Evolutionary conservation across 2,113 vertebrate species (phyloP).

Genomic region (Colistium nudipinnis): DNA sequence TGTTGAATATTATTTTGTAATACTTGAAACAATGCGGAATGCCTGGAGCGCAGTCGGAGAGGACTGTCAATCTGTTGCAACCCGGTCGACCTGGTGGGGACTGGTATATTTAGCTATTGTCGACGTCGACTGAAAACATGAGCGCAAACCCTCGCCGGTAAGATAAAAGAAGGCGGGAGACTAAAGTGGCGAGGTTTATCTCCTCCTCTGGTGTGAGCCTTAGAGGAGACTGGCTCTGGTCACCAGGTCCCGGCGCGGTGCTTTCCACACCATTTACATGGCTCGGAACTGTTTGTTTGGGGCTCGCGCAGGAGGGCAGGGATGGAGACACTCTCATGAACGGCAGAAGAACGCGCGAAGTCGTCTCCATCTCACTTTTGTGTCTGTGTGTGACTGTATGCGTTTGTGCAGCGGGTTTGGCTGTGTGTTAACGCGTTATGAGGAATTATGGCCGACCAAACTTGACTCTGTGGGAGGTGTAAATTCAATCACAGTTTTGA

Average conservation of each 20-base stretch:
- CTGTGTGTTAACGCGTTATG: constrained; percentile 23
- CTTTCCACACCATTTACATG: constrained; percentile 81
- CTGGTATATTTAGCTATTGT: constrained; percentile 73
- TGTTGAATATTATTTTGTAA: constrained; percentile 44
- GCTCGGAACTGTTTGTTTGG: constrained; percentile 76
- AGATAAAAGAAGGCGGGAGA: constrained; percentile 74
- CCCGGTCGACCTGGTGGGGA: constrained; percentile 59
- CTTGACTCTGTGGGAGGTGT: constrained; percentile 80
- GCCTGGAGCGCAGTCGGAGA: constrained; percentile 61
- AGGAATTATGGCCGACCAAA: constrained; percentile 74
- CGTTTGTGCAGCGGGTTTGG: constrained; percentile 1
- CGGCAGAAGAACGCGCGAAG: constrained; percentile 67
- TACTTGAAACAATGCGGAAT: constrained; percentile 49
- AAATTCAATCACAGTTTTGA: constrained; percentile 76
- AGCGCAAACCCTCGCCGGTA: constrained; percentile 62
- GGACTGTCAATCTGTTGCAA: constrained; percentile 67
- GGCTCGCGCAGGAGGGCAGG: constrained; percentile 67
- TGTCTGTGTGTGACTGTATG: constrained; percentile 15
- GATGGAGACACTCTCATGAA: constrained; percentile 64
- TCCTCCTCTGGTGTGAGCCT: constrained; percentile 63
- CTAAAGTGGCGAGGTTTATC: constrained; percentile 68
- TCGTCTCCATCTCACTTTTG: constrained; percentile 49
- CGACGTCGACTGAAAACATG: constrained; percentile 66
- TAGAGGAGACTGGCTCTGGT: constrained; percentile 66
- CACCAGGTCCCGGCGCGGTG: constrained; percentile 72